Conservation (phyloP, 2,888 invertebrate species). For the Steinernema scapterisci region DNA sequence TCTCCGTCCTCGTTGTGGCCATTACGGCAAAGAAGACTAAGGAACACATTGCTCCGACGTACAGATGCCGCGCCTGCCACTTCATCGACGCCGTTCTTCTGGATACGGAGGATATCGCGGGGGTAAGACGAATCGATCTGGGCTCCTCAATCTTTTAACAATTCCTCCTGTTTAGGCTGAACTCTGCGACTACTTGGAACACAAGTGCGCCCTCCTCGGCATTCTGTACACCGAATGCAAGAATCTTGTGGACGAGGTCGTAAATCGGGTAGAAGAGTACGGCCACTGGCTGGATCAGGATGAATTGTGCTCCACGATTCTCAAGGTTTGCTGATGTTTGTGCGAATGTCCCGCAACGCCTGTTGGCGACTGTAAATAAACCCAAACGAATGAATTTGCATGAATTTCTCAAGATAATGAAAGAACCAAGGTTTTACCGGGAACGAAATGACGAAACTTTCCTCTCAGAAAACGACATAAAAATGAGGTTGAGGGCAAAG, state of each 20-base stretch:
- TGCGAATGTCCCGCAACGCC: too few relatives aligned
- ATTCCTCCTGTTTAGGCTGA: neutral
- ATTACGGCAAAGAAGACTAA: neutral
- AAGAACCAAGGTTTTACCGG: too few relatives aligned
- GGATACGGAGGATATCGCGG: neutral
- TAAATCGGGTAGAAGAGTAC: neutral
- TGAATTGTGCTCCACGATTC: neutral
- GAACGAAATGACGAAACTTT: too few relatives aligned
- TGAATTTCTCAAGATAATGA: too few relatives aligned
- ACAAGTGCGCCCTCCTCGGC: neutral
- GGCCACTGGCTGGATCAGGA: neutral
- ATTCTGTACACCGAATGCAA: slow-evolving; percentile 1
- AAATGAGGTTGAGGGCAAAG: too few relatives aligned
- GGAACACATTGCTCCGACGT: neutral
- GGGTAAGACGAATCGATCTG: neutral
- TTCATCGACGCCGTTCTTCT: slow-evolving; percentile 21
- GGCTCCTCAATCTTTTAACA: neutral
- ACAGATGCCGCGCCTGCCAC: neutral
- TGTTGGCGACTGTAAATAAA: too few relatives aligned
- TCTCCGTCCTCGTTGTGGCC: neutral
- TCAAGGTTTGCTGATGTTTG: neutral
- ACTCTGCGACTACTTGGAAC: neutral
- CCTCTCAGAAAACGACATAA: too few relatives aligned
- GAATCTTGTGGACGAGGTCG: neutral
- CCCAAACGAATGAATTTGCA: too few relatives aligned